Base-by-base conservation (phyloP, 2,797 vertebrate genomes). In the Centropyge bicolor region DNA sequence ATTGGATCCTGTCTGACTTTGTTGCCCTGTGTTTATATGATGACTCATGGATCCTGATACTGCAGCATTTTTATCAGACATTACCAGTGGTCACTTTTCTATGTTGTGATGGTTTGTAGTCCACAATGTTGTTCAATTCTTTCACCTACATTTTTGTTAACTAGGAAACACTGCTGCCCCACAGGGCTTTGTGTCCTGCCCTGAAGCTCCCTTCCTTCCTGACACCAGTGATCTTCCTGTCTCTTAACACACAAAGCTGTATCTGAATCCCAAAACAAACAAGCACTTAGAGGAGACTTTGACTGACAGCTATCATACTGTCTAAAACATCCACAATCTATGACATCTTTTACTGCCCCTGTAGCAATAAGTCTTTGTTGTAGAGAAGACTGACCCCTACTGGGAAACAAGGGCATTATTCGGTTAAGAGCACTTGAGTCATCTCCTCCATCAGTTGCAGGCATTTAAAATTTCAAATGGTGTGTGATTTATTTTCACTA, bases 371-470 rank as follows among this genome's bases (percentile, higher is more conserved):
- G 19, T 31, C 60, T 81, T 81, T 90, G 59, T 43, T 79, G 65
- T 79, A 74, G 89, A 70, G 72, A 87, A 92, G 82, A 46, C 80
- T 92, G 91, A 81, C 91, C 84, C 81, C 91, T 94, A 82, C 89
- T 90, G 92, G 90, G 56, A 62, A 1, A 83, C 11, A 55, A 17
- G 12, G 72, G 81, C 31, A 88, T 66, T 64, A 67, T 67, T 80
- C 61, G 20, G n/a, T 54, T 48, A 35, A 56, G 19, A 71, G 11
- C 6, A 56, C 27, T 60, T 72, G 1, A 3, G 8, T 36, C 3
- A 61, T 16, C 38, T 64, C 0, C 9, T 22, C 8, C 7, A 0
- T 70, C 5, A 57, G 36, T 61, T 55, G 9, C 20, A 66, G 31
- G 17, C 35, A 70, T 46, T 68, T 46, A 22, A 70, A 52, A 2